Conservation (phyloP, 2,797 vertebrate genomes). For the Taenioides sp. region DNA sequence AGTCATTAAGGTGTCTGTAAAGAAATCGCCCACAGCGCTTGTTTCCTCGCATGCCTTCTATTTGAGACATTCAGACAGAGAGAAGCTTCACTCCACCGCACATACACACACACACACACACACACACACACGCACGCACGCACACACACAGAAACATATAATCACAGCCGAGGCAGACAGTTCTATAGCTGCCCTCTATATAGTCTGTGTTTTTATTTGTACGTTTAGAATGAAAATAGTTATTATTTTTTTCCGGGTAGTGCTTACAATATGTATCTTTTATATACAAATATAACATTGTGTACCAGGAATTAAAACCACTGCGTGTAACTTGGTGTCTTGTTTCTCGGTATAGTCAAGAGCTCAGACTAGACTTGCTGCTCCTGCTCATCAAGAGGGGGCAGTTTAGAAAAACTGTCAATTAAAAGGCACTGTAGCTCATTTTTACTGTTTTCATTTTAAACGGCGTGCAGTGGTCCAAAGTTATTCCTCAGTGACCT, state of each 20-base stretch:
- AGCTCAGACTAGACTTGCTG: not conserved
- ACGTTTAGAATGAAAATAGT: not conserved
- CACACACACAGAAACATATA: not conserved
- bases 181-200: conserved; percentile 1
- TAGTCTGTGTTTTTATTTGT: not conserved
- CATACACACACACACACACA: not conserved
- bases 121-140: not conserved
- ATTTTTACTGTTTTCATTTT: too few species aligned
- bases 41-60: conserved; percentile 10
- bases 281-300: not conserved
- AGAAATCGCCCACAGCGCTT: conserved; percentile 14
- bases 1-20: conserved; percentile 10
- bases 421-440: not conserved
- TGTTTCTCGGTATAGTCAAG: not conserved
- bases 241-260: not conserved
- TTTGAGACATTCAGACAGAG: conserved; percentile 17
- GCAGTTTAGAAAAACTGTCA: not conserved
- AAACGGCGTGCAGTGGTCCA: too few species aligned
- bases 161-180: conserved; percentile 5
- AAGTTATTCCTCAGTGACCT: too few species aligned
- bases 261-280: not conserved
- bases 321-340: too few species aligned
- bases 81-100: not conserved
- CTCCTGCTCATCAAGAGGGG: not conserved
- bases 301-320: not conserved